phyloP scores from a whole-genome alignment of 2,113 vertebrate genomes.

The Cranoglanis bouderius region DNA sequence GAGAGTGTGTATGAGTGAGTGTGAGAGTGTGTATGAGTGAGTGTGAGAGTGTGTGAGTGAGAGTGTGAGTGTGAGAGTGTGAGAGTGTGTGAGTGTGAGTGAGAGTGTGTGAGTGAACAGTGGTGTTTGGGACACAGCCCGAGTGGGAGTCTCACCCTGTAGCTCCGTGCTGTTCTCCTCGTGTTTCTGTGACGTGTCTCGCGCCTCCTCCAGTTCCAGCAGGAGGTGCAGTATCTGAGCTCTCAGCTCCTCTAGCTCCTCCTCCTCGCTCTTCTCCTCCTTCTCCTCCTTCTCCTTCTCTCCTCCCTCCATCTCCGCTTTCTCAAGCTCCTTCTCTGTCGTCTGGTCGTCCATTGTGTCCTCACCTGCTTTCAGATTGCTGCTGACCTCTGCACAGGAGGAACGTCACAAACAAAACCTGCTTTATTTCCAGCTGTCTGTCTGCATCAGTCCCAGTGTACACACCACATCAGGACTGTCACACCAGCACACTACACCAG shows the following conservation, averaged over 20 bases:
- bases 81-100: not conserved
- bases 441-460: not conserved
- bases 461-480: no score
- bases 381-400: constrained; percentile 63
- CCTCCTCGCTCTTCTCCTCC: constrained; percentile 75
- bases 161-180: constrained; percentile 83
- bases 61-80: no score
- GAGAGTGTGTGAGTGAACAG: not conserved
- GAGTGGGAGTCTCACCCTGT: constrained; percentile 75
- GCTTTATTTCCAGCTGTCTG: not conserved
- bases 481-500: no score
- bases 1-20: not conserved
- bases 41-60: no score
- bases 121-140: not conserved
- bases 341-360: constrained; percentile 67
- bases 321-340: constrained; percentile 74
- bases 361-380: constrained; percentile 70
- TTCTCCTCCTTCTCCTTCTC: constrained; percentile 58
- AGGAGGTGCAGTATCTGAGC: constrained; percentile 83
- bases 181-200: constrained; percentile 80
- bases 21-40: no score
- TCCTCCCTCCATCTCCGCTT: constrained; percentile 69
- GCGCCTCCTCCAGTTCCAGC: constrained; percentile 82
- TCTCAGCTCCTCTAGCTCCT: constrained; percentile 82
- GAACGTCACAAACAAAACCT: not conserved